A percentile compares a stretch with the other conserved stretches of the same genome.
These are phyloP conservation scores for Panopea generosa DNA, from an alignment of 2,888 invertebrate species.

Conservation along the genomic window DNA sequence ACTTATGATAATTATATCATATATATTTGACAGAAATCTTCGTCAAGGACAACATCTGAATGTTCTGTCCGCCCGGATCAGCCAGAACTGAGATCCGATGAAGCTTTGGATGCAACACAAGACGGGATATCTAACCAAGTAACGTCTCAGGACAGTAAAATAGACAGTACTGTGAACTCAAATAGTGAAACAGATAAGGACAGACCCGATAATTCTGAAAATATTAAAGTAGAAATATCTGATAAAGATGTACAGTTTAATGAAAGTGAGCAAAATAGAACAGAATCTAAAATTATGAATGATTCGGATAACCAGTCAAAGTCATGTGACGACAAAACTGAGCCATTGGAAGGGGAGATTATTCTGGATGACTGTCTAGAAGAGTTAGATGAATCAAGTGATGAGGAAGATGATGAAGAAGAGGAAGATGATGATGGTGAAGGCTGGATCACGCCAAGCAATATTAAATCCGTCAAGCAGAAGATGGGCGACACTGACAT, in stretches of 20 bases:
- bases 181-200: neutral
- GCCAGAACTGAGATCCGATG: constrained; percentile 43
- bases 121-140: neutral
- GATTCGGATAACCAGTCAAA: neutral
- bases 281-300: neutral
- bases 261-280: neutral
- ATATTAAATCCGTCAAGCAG: constrained; percentile 91
- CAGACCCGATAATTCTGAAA: neutral
- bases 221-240: neutral
- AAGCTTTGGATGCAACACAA: constrained; percentile 19
- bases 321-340: neutral
- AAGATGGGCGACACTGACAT: constrained; percentile 86
- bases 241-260: neutral
- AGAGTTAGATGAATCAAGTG: constrained; percentile 64
- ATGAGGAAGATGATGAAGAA: constrained; percentile 73
- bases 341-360: constrained; percentile 65
- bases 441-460: constrained; percentile 95
- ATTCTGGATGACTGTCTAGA: constrained; percentile 66
- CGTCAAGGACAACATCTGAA: constrained; percentile 62
- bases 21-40: neutral
- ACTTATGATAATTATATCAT: too few species aligned
- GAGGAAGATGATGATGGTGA: constrained; percentile 87
- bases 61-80: constrained; percentile 42
- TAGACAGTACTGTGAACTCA: too few species aligned
- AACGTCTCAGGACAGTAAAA: too few species aligned